Base-by-base conservation (phyloP, 1,140 invertebrate genomes). In the Medauroidea extradentata region DNA sequence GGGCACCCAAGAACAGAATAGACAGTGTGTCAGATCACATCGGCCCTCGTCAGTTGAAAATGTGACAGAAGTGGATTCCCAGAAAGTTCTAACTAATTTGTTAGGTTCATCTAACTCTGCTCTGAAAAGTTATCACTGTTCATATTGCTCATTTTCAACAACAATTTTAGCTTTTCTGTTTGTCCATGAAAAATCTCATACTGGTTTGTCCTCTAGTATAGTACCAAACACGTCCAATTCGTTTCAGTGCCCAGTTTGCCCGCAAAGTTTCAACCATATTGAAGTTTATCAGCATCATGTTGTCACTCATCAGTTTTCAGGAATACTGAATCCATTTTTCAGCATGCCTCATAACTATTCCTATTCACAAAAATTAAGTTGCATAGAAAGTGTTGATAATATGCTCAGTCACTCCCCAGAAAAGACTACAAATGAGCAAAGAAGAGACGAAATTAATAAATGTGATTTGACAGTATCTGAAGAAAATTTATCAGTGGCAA, bases 141-240 rank as follows among this genome's bases (percentile, higher is more conserved):
- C 89, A 1, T 86, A 90, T 67, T 96, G 94, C 68, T 85, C 88
- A 42, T 96, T 94, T 71, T 86, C 88, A n/a, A 94, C 92, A 16
- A 84, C 89, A 53, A 87, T 93, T 65, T 79, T 95, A 56, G 91
- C 92, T 23, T 91, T 94, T 69, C 79, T 96, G 55, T 93, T 93
- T 72, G 86, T 93, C 23, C 93, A 96, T 78, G 93, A 96, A 69
- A 84, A 90, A 64, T 88, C 89, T 14, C 91, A 94, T 70, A 77
- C 78, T 2, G 81, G 81, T 34, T 41, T 72, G 25, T 67, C 59
- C 21, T 25, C 48, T 16, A 43, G 50, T 9, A 23, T 43, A 16
- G 2, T 56, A 13, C 42, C 50, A 46, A 39, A 63, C 21, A 53
- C 53, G 19, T 18, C 51, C 16, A 53, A 53, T 50, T 43, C 58